Base-by-base conservation (phyloP, 1,140 invertebrate genomes). In the Diorhabda carinulata region DNA sequence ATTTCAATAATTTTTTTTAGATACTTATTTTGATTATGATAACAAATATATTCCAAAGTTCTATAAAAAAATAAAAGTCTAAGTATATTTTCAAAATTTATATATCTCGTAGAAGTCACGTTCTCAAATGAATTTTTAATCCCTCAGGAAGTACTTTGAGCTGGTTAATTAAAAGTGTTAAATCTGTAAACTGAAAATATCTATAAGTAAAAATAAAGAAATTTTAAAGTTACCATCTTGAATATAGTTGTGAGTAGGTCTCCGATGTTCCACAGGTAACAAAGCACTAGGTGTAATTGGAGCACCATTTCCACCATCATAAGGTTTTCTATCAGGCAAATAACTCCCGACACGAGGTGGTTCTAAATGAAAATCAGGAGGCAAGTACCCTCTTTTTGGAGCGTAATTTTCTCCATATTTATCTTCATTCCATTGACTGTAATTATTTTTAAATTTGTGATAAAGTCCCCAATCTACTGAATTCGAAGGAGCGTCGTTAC, bases 381-480 rank as follows among this genome's bases (percentile, higher is more conserved):
- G 67, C 61, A 69, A 62, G 56, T 69, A 69, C 56, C 68, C 66
- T 10, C 57, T 47, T 43, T 6, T 43, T 8, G 7, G 40, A 44
- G 25, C 41, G 43, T n/a, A 43, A 25, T 62, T 42, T 10, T 66
- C 70, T 57, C 74, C 63, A 40, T 69, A 70, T 63, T 73, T 75
- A 63, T 76, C 72, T 3, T 76, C 70, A 6, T 73, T 77, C 76
- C 78, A 79, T 66, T 78, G 77, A 68, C 77, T 73, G 61, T 81
- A 78, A 40, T 78, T 77, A 59, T 78, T 75, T 8, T 80, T 78
- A 66, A 70, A 52, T 52, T 52, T 70, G 8, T 75, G 74, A 66
- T 84, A 84, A 59, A 73, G 76, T 6, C 75, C 73, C 8, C 81
- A 78, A 67, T 83, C 83, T 44, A 69, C 45, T 6, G 76, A 82